Evolutionary conservation across 2,888 invertebrate species (phyloP), one percentile per base, ranked within the genome.

Genomic region (Himalopsyche japonica): DNA sequence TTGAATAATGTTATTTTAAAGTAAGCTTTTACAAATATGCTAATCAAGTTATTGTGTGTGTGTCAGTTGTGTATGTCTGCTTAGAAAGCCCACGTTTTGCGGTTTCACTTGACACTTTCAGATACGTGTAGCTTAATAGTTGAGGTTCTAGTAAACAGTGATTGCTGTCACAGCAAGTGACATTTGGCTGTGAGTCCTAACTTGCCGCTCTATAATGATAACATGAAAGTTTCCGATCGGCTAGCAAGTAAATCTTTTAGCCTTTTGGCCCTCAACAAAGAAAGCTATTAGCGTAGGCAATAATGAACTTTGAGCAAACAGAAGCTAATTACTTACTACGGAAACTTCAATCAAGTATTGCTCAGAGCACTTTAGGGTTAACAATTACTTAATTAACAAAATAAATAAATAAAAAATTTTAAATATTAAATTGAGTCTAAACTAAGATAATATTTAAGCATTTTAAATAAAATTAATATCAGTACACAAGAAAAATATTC

Each of bases 31-130:
- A 70, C 15, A 27, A 0, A 43, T 30, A 80, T 48, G 49, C 12
- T 80, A 49, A 80, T 80, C 80, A 80, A 80, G 49, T 80, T 80
- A 49, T 49, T 27, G 24, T 20, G 27, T 24, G 49, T 80, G 49
- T 48, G 43, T 49, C 4, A 48, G 27, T 18, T 48, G 47, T 49
- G 7, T 48, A 27, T 20, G 80, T 80, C 27, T 47, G 27, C 49
- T 80, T 27, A 18, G 48, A 70, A 70, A 27, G 30, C 24, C 30
- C 70, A 30, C 70, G 70, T 70, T 70, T 70, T 81, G 81, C 34
- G 81, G 81, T 34, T 32, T 32, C 18, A 27, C 1, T 32, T 81
- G 81, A 70, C 81, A 81, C 64, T 37, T 64, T 18, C 81, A 81
- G 70, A 24, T 18, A n/a, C 57, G 27, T 24, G 81, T 49, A 48